phyloP scores from a whole-genome alignment of 2,797 vertebrate species.

The Pempheris klunzingeri region DNA sequence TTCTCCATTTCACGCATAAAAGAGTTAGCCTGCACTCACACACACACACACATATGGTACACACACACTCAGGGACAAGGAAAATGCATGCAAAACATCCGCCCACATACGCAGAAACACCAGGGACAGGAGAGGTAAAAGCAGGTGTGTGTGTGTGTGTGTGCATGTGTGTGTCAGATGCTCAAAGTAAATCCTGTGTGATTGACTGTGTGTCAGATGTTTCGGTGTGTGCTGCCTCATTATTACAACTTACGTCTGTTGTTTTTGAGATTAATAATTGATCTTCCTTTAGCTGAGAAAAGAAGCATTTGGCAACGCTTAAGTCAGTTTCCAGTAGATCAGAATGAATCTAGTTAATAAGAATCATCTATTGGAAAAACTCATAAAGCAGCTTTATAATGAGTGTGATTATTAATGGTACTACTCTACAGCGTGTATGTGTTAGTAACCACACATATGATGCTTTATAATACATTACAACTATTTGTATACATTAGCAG shows the following conservation, averaged over 20 bases:
- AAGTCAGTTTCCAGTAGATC: constrained; percentile 25
- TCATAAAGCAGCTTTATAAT: constrained; percentile 19
- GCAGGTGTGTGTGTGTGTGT: constrained; percentile 56
- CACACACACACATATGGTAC: constrained; percentile 13
- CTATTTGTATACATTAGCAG: background rate
- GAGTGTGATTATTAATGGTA: background rate
- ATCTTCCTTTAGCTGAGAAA: constrained; percentile 43
- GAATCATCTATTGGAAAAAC: background rate
- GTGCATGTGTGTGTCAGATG: constrained; percentile 42
- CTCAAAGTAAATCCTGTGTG: constrained; percentile 65
- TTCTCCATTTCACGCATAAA: constrained; percentile 84
- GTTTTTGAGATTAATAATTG: constrained; percentile 59
- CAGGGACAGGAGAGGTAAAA: constrained; percentile 44
- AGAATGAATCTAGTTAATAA: constrained; percentile 17
- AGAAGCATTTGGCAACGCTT: constrained; percentile 22
- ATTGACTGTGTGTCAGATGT: constrained; percentile 63
- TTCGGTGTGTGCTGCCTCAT: constrained; percentile 67
- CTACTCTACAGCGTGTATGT: background rate
- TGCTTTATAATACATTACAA: background rate
- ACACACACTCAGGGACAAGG: constrained; percentile 46
- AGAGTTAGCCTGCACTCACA: constrained; percentile 65
- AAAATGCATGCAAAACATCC: constrained; percentile 73
- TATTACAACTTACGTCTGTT: constrained; percentile 66
- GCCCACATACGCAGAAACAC: constrained; percentile 63
- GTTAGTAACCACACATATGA: background rate